Conservation (phyloP, 2,797 vertebrate genomes). For the Malacoctenus gilli region DNA sequence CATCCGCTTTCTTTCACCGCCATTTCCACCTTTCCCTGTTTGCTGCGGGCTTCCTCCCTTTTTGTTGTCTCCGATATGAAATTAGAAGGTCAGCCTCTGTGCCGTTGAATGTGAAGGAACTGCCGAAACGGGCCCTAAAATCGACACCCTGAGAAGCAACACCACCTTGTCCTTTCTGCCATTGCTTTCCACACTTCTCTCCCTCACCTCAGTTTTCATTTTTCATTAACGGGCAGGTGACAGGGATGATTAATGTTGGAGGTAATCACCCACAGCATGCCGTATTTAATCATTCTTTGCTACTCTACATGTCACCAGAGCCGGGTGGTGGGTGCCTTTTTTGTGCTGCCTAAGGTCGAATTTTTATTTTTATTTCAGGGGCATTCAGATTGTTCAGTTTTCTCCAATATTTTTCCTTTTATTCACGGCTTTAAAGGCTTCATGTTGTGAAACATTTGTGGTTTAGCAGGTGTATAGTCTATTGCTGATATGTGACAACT, state of each 20-base stretch:
- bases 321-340: constrained; percentile 41
- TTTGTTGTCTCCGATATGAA: constrained; percentile 36
- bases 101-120: constrained; percentile 7
- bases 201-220: constrained; percentile 28
- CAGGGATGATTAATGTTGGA: constrained; percentile 68
- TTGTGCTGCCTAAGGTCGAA: constrained; percentile 24
- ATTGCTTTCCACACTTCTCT: constrained; percentile 10
- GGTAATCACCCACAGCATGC: constrained; percentile 62
- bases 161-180: not conserved
- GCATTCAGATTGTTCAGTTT: not conserved
- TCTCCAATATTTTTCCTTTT: not conserved
- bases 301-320: constrained; percentile 40
- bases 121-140: not conserved
- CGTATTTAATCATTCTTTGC: constrained; percentile 65
- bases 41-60: constrained; percentile 46
- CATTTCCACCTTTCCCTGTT: constrained; percentile 46
- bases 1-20: constrained; percentile 57
- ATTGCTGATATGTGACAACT: constrained; percentile 8
- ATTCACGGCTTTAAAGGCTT: too few relatives aligned
- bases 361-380: constrained; percentile 7
- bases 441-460: not conserved
- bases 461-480: not conserved
- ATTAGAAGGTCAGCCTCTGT: constrained; percentile 36
- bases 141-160: constrained; percentile 2
- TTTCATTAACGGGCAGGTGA: constrained; percentile 68